A percentile compares a stretch with the other conserved stretches of the same genome.
phyloP scores from a whole-genome alignment of 2,888 invertebrate species.

The Thymelicus lineola region DNA sequence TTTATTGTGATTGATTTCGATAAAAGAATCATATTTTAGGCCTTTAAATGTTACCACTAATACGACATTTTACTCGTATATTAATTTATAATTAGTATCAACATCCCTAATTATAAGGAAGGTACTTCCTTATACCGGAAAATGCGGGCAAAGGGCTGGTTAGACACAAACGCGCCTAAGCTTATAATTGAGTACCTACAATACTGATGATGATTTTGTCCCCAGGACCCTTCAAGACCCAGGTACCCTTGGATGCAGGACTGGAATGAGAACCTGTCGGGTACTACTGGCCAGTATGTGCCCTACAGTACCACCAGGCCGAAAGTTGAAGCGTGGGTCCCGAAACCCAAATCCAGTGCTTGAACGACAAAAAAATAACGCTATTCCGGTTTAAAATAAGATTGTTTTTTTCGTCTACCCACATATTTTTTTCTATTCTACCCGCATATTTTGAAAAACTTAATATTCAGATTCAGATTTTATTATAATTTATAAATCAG shows the following conservation, averaged over 20 bases:
- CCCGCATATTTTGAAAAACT: background rate
- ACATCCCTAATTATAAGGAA: too few species aligned
- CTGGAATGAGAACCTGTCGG: constrained; percentile 93
- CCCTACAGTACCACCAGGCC: constrained; percentile 96
- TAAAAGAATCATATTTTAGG: too few species aligned
- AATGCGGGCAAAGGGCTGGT: too few species aligned
- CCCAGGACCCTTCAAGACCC: constrained; percentile 89
- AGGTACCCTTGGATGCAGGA: constrained; percentile 95
- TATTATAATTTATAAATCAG: background rate
- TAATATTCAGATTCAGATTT: background rate
- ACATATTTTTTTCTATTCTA: background rate
- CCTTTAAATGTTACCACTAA: too few species aligned
- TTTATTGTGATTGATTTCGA: too few species aligned
- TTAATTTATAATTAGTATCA: too few species aligned
- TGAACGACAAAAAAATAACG: constrained; percentile 43
- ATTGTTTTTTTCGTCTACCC: background rate
- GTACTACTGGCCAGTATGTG: constrained; percentile 92
- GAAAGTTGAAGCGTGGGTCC: constrained; percentile 95
- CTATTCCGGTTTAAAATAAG: background rate
- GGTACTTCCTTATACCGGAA: too few species aligned
- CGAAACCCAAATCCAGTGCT: constrained; percentile 57
- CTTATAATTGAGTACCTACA: too few species aligned
- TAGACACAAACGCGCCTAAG: too few species aligned
- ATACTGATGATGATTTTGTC: constrained; percentile 23
- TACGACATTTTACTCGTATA: too few species aligned